A percentile compares a stretch with the other conserved stretches of the same genome.
Evolutionary conservation across 1,140 invertebrate species (phyloP).

Genomic region (Drosophila bocki): DNA sequence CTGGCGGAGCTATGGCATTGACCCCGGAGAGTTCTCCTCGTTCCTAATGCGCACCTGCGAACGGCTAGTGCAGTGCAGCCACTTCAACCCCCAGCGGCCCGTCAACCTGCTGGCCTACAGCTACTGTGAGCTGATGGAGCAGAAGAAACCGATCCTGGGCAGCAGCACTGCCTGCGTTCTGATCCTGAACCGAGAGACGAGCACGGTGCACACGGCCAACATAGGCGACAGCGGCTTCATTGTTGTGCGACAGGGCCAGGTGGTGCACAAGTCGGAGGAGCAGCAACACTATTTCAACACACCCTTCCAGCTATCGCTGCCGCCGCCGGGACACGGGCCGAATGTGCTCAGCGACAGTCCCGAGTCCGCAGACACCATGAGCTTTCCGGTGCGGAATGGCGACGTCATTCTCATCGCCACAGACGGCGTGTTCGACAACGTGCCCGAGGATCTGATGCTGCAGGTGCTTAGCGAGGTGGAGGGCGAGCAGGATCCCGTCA

Average conservation of each 20-base stretch:
- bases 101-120: conserved; percentile 94
- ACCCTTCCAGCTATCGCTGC: conserved; percentile 97
- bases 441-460: conserved; percentile 94
- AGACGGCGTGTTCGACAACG: conserved; percentile 99
- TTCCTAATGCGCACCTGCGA: conserved; percentile 97
- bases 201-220: conserved; percentile 96
- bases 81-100: conserved; percentile 94
- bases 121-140: conserved; percentile 96
- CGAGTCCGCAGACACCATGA: conserved; percentile 95
- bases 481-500: conserved; percentile 89
- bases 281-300: conserved; percentile 99
- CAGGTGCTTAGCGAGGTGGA: conserved; percentile 86
- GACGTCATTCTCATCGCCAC: conserved; percentile 98
- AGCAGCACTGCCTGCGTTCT: conserved; percentile 99
- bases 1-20: conserved; percentile 98
- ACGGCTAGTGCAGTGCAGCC: conserved; percentile 94
- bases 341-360: conserved; percentile 96
- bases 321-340: conserved; percentile 94
- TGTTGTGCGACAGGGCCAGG: conserved; percentile 93
- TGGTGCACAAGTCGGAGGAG: conserved; percentile 96
- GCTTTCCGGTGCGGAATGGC: conserved; percentile 96
- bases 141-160: conserved; percentile 96
- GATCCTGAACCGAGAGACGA: conserved; percentile 94
- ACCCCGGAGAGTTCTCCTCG: conserved; percentile 97
- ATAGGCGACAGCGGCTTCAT: conserved; percentile 99